A percentile compares a stretch with the other conserved stretches of the same genome.
Evolutionary conservation across 2,797 vertebrate genomes (phyloP).

Genomic region (Fundulus diaphanus): DNA sequence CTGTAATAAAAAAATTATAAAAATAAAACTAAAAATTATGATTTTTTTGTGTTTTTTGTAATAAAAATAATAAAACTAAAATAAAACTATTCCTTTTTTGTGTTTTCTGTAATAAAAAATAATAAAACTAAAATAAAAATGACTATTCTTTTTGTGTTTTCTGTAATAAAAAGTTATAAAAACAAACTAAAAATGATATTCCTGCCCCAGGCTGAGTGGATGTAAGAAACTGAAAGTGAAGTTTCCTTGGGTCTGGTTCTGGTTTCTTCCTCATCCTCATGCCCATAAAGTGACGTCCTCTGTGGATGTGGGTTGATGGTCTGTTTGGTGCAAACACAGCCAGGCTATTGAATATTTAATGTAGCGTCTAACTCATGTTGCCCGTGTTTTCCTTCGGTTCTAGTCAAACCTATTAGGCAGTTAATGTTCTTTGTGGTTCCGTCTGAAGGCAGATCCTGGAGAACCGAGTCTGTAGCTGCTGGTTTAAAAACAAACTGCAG

Average conservation of each 20-base stretch:
- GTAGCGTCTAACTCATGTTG: neutral
- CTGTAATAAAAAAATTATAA: no score
- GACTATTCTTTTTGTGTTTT: no score
- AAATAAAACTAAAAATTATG: no score
- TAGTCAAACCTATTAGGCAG: neutral
- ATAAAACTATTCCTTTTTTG: no score
- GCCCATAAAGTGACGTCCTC: slow-evolving; percentile 65
- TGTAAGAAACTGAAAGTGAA: neutral
- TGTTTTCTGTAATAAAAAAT: no score
- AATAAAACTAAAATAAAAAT: no score
- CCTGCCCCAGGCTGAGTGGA: neutral
- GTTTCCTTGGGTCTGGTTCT: neutral
- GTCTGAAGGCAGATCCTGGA: neutral
- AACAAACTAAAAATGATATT: no score
- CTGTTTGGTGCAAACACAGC: slow-evolving; percentile 62
- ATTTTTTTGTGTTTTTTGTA: no score
- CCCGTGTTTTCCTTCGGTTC: neutral
- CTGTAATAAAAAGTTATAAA: no score
- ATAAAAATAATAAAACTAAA: no score
- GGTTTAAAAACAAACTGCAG: neutral
- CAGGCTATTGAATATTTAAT: slow-evolving; percentile 3
- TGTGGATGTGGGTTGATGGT: slow-evolving; percentile 71
- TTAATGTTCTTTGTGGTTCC: neutral
- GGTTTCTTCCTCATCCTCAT: slow-evolving; percentile 43
- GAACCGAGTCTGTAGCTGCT: neutral